phyloP scores from a whole-genome alignment of 1,140 invertebrate genomes.

The Euwallacea fornicatus region DNA sequence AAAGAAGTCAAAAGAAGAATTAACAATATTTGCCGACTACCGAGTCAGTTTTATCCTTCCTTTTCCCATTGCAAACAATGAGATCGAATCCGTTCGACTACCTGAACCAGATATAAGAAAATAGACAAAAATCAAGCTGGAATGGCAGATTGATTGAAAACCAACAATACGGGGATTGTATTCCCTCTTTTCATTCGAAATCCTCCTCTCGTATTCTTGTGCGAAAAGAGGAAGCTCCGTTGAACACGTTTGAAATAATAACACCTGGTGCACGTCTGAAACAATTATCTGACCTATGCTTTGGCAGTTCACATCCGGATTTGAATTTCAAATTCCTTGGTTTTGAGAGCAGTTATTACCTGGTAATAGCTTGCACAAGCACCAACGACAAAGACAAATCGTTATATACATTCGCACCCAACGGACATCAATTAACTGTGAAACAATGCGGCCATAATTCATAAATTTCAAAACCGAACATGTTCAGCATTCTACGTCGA shows the following conservation, averaged over 20 bases:
- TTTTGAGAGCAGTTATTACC: too few relatives aligned
- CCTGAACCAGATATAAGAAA: constrained; percentile 35
- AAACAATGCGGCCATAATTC: constrained; percentile 4
- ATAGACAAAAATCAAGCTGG: constrained; percentile 35
- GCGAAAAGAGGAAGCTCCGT: constrained; percentile 25
- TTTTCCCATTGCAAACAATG: constrained; percentile 33
- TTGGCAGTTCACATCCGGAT: too few relatives aligned
- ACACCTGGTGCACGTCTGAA: constrained; percentile 24
- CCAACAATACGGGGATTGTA: constrained; percentile 33
- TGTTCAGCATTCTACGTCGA: constrained; percentile 8
- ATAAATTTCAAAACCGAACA: constrained; percentile 1
- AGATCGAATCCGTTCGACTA: constrained; percentile 23
- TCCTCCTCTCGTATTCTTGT: constrained; percentile 28
- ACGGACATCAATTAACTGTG: neutral
- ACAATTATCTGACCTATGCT: neutral
- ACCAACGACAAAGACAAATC: too few relatives aligned
- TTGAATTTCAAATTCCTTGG: too few relatives aligned
- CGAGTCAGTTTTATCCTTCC: neutral
- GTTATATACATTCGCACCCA: too few relatives aligned
- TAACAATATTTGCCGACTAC: too few relatives aligned
- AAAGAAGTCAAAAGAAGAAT: too few relatives aligned
- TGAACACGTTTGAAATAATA: constrained; percentile 24
- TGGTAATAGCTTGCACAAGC: too few relatives aligned
- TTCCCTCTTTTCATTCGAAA: constrained; percentile 28
- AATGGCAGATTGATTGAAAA: constrained; percentile 36